Conservation (phyloP, 2,113 vertebrate species). For the Carollia perspicillata region DNA sequence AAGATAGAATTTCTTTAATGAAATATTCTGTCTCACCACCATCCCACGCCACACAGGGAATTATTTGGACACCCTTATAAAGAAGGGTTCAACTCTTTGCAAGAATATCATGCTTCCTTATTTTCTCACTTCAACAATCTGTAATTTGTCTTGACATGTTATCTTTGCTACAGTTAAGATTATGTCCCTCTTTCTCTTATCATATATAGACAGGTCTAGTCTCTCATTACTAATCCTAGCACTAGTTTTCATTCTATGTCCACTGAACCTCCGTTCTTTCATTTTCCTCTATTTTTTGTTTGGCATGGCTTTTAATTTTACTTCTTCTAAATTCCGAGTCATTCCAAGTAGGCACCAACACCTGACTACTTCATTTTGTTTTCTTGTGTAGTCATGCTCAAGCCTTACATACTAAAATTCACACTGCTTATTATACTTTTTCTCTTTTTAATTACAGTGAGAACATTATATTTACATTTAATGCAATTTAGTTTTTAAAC, state of each 20-base stretch:
- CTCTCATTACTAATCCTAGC: conserved; percentile 17
- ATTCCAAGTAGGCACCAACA: not conserved
- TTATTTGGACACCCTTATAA: conserved; percentile 9
- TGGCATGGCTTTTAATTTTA: conserved; percentile 39
- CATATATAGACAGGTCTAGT: not conserved
- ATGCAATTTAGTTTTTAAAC: not conserved
- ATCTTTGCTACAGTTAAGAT: not conserved
- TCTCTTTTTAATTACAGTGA: conserved; percentile 3
- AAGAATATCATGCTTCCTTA: conserved; percentile 35
- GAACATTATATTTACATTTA: not conserved
- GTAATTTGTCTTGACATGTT: conserved; percentile 40
- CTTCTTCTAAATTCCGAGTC: not conserved
- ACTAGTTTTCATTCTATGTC: not conserved
- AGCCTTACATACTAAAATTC: not conserved
- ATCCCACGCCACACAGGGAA: not conserved
- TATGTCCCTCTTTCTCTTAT: not conserved
- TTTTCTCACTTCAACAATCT: conserved; percentile 20
- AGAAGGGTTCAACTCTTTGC: not conserved
- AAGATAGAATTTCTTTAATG: not conserved
- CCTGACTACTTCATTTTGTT: not conserved
- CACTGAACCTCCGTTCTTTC: conserved; percentile 29
- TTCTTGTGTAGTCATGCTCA: not conserved
- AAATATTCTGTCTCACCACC: not conserved
- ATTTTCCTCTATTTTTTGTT: conserved; percentile 42
- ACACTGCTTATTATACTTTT: not conserved